These are phyloP conservation scores for Clarias fuscus DNA, from an alignment of 2,797 vertebrate genomes.

Conservation along the genomic window DNA sequence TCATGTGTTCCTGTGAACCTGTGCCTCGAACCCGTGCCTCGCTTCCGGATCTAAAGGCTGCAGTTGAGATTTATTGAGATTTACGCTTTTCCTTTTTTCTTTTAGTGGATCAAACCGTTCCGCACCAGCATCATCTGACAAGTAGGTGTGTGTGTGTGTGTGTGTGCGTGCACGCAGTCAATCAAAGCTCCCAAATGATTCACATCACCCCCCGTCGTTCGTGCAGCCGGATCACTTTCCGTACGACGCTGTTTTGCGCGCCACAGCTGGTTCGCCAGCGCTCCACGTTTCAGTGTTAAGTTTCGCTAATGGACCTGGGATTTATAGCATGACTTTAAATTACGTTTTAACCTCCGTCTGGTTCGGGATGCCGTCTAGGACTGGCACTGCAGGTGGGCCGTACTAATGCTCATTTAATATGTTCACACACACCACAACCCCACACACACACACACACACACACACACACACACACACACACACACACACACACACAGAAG, in stretches of 20 bases:
- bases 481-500: not conserved
- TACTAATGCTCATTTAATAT: constrained; percentile 17
- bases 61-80: constrained; percentile 40
- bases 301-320: constrained; percentile 73
- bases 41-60: not conserved
- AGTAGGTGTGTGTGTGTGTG: not conserved
- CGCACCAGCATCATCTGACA: constrained; percentile 67
- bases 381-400: constrained; percentile 37
- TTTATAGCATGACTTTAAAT: constrained; percentile 73
- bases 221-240: constrained; percentile 64
- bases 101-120: constrained; percentile 59
- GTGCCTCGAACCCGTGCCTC: not conserved
- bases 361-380: constrained; percentile 52
- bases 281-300: constrained; percentile 64
- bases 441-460: constrained; percentile 4
- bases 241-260: constrained; percentile 8
- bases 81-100: constrained; percentile 31
- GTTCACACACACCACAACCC: not conserved
- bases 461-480: not conserved
- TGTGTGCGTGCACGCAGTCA: not conserved
- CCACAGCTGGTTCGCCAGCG: constrained; percentile 8
- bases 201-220: constrained; percentile 58
- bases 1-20: constrained; percentile 34
- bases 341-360: constrained; percentile 63
- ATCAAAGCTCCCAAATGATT: constrained; percentile 64